Base-by-base conservation (phyloP, 92 coral and sea anemone species). In the Palythoa grandiflora region DNA sequence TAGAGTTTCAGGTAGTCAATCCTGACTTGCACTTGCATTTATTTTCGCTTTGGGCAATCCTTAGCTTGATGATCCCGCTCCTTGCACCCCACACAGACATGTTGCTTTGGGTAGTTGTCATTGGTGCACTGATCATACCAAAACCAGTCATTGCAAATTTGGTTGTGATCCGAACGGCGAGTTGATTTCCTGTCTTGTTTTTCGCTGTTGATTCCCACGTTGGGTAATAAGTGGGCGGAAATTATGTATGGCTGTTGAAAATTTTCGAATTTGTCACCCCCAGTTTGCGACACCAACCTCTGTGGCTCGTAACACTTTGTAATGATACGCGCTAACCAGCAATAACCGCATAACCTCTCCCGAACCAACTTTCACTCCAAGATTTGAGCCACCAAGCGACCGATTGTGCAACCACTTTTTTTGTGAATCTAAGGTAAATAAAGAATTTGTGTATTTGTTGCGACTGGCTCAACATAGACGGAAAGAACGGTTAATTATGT, bases 1-100 rank as follows among this genome's bases (percentile, higher is more conserved):
- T 72, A 12, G 77, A 72, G 77, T 72, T 72, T 72, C 77, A 39
- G 77, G 77, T 72, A 72, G 77, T 72, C 52, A 72, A 52, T 72
- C 77, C 77, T 72, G 77, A 72, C 77, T 39, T 17, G 77, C 77
- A 52, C 38, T 72, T 72, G 77, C 77, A 9, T 72, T 52, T n/a
- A n/a, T n/a, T n/a, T n/a, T n/a, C n/a, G n/a, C n/a, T n/a, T n/a
- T n/a, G n/a, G n/a, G n/a, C n/a, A n/a, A n/a, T n/a, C n/a, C n/a
- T n/a, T n/a, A n/a, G n/a, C n/a, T n/a, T n/a, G n/a, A n/a, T n/a
- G n/a, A n/a, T n/a, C n/a, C n/a, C n/a, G n/a, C n/a, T n/a, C n/a
- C n/a, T n/a, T n/a, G n/a, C n/a, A n/a, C n/a, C n/a, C n/a, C n/a
- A n/a, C 52, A 47, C 73, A 68, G 73, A 20, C 21, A 68, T 68